Percentiles rank a stretch among this genome's conserved stretches.
Conservation (phyloP, 2,888 invertebrate genomes). For the Esperia sulphurella region DNA sequence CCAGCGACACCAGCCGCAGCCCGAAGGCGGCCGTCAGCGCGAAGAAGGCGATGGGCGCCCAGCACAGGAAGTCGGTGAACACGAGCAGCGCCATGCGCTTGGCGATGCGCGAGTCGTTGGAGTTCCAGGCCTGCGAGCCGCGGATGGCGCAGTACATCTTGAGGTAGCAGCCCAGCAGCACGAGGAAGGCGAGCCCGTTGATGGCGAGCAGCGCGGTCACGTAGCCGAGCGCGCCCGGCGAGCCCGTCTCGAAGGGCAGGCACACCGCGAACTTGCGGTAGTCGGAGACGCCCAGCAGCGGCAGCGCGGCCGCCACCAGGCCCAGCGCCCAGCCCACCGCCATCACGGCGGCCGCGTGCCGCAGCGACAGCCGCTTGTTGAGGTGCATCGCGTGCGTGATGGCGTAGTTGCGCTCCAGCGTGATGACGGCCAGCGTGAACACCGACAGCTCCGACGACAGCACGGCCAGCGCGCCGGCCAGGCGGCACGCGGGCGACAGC, state of each 20-base stretch:
- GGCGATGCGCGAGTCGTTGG: slow-evolving; percentile 96
- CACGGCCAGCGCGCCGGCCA: slow-evolving; percentile 97
- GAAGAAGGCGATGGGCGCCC: slow-evolving; percentile 98
- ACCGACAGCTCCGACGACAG: slow-evolving; percentile 96
- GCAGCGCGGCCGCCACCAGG: slow-evolving; percentile 91
- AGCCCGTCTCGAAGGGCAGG: slow-evolving; percentile 94
- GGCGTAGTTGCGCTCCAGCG: slow-evolving; percentile 96
- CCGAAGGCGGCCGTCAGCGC: slow-evolving; percentile 96
- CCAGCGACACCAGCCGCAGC: slow-evolving; percentile 92
- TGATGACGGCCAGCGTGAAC: slow-evolving; percentile 97
- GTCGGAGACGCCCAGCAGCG: slow-evolving; percentile 94
- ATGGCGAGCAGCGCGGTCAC: slow-evolving; percentile 94
- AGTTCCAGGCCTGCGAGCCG: slow-evolving; percentile 98
- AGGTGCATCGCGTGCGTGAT: slow-evolving; percentile 99
- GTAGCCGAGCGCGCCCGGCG: slow-evolving; percentile 89
- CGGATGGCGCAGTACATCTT: slow-evolving; percentile 99
- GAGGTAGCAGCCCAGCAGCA: slow-evolving; percentile 96
- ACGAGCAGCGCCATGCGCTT: slow-evolving; percentile 98
- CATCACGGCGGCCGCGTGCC: slow-evolving; percentile 96
- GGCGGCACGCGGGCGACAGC: slow-evolving; percentile 94
- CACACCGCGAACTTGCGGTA: slow-evolving; percentile 98
- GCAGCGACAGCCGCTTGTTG: slow-evolving; percentile 94
- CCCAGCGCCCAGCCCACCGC: slow-evolving; percentile 95
- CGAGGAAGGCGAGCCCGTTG: slow-evolving; percentile 96
- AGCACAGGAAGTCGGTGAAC: slow-evolving; percentile 98